Conservation (phyloP, 2,888 invertebrate genomes). For the Cyclophora albipunctata region DNA sequence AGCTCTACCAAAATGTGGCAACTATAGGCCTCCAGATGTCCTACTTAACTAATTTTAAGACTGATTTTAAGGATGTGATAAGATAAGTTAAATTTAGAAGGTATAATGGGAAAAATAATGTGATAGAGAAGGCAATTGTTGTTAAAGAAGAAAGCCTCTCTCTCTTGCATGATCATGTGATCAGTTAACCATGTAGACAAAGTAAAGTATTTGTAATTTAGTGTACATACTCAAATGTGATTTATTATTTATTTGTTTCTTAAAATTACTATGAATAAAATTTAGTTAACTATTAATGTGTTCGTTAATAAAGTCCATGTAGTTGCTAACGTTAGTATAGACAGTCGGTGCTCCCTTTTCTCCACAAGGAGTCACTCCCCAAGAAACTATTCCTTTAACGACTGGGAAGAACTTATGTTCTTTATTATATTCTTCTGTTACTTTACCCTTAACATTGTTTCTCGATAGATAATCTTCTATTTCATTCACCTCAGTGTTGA, state of each 20-base stretch:
- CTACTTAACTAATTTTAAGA: constrained; percentile 45
- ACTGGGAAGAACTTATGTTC: constrained; percentile 29
- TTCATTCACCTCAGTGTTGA: neutral
- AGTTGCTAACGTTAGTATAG: constrained; percentile 66
- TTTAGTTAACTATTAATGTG: constrained; percentile 25
- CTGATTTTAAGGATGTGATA: constrained; percentile 20
- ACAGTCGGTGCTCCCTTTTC: constrained; percentile 67
- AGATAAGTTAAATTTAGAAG: constrained; percentile 3
- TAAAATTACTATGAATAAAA: constrained; percentile 10
- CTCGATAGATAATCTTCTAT: constrained; percentile 2
- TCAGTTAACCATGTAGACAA: too few species aligned
- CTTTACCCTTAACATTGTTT: constrained; percentile 3
- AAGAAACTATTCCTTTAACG: constrained; percentile 73
- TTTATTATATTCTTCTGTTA: constrained; percentile 13
- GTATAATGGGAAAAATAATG: constrained; percentile 1
- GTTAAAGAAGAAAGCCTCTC: too few species aligned
- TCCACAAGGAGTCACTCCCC: constrained; percentile 73
- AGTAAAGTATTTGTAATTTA: neutral
- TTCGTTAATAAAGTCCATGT: constrained; percentile 59
- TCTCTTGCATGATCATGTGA: too few species aligned
- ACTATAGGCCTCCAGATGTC: constrained; percentile 63
- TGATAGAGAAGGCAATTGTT: too few species aligned
- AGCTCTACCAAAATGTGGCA: constrained; percentile 68
- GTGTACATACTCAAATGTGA: constrained; percentile 5
- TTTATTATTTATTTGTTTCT: constrained; percentile 2